phyloP scores from a whole-genome alignment of 2,797 vertebrate species.

The Cryptoblepharus egeriae region DNA sequence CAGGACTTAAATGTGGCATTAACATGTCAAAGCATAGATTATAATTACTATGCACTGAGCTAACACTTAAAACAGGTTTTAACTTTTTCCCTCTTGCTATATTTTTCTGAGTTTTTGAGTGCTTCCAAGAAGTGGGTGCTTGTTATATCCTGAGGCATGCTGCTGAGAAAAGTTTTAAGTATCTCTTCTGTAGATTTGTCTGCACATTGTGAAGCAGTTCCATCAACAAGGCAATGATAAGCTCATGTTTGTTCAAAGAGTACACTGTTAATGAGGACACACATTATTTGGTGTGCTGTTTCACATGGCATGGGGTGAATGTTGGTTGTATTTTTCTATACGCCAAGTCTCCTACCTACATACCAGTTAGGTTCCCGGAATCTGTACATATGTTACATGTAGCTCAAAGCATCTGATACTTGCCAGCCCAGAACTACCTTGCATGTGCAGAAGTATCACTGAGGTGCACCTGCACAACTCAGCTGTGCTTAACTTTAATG shows the following conservation, averaged over 20 bases:
- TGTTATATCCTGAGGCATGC: background rate
- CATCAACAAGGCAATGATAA: background rate
- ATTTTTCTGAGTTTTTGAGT: background rate
- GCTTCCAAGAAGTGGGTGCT: background rate
- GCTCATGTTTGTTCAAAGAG: too few species aligned
- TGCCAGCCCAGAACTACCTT: too few species aligned
- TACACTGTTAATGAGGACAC: background rate
- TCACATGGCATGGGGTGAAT: background rate
- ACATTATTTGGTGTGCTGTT: background rate
- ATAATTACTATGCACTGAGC: background rate
- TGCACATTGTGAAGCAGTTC: background rate
- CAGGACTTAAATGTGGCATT: slow-evolving; percentile 26
- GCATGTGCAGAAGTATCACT: too few species aligned
- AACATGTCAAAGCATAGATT: slow-evolving; percentile 19
- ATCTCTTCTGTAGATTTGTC: background rate
- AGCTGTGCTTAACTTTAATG: too few species aligned
- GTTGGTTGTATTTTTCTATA: background rate
- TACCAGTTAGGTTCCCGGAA: too few species aligned
- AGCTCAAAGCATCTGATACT: too few species aligned
- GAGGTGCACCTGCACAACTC: too few species aligned
- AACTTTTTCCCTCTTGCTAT: slow-evolving; percentile 7
- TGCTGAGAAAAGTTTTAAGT: background rate
- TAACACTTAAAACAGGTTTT: slow-evolving; percentile 4
- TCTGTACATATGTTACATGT: too few species aligned
- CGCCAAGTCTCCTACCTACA: too few species aligned